A percentile compares a stretch with the other conserved stretches of the same genome.
Conservation (phyloP, 2,888 invertebrate species). For the Apamea monoglypha region DNA sequence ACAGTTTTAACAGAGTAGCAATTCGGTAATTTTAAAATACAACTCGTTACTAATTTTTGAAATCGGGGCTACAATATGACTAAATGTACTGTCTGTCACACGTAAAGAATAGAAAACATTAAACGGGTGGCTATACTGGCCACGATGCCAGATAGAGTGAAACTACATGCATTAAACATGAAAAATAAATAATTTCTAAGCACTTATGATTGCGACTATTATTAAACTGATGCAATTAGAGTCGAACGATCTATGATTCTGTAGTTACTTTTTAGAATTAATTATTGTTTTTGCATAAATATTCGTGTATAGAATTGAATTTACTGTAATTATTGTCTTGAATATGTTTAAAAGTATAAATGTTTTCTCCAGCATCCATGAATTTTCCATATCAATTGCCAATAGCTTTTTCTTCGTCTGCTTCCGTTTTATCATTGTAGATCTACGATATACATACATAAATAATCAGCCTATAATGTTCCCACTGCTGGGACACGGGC, state of each 20-base stretch:
- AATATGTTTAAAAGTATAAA: not conserved
- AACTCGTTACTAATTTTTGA: not conserved
- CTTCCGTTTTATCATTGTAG: not conserved
- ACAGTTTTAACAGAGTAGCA: not conserved
- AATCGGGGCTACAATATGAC: not conserved
- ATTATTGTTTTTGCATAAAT: constrained; percentile 27
- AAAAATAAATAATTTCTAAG: constrained; percentile 42
- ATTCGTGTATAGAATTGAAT: not conserved
- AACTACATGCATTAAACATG: constrained; percentile 55
- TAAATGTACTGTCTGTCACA: not conserved
- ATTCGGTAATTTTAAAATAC: not conserved
- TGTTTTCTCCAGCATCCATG: not conserved
- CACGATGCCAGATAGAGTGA: constrained; percentile 35
- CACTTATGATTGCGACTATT: constrained; percentile 32
- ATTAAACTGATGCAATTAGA: constrained; percentile 50
- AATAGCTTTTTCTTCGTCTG: not conserved
- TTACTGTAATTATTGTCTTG: not conserved
- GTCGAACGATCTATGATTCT: constrained; percentile 19
- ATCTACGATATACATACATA: not conserved
- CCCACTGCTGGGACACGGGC: not conserved
- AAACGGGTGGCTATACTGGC: not conserved
- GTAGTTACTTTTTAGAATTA: constrained; percentile 1
- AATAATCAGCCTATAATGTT: no score
- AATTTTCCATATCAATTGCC: not conserved
- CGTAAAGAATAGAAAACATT: constrained; percentile 3